A percentile compares a stretch with the other conserved stretches of the same genome.
phyloP scores from a whole-genome alignment of 2,113 vertebrate species.

The Athene cunicularia region DNA sequence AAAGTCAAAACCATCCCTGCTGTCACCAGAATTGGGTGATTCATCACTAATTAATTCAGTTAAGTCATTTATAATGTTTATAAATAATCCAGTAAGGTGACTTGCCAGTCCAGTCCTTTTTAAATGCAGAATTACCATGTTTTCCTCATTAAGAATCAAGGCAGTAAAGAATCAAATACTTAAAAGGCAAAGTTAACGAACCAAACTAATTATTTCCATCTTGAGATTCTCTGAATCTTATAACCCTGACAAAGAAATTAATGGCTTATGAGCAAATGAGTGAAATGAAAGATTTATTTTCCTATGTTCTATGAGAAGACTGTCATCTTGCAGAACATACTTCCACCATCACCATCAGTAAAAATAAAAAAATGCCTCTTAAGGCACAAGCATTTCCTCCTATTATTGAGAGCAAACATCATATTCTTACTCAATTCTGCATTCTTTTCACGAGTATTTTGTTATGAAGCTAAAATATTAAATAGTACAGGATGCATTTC shows the following conservation, averaged over 20 bases:
- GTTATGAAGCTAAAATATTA: not conserved
- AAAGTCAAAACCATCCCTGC: not conserved
- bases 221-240: not conserved
- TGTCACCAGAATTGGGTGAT: not conserved
- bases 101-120: not conserved
- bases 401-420: not conserved
- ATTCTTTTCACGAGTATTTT: not conserved
- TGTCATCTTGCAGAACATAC: not conserved
- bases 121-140: not conserved
- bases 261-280: not conserved
- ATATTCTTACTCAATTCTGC: not conserved
- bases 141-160: not conserved
- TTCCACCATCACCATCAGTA: not conserved
- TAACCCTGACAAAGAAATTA: not conserved
- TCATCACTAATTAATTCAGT: not conserved
- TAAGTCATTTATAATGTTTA: not conserved
- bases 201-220: not conserved
- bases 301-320: not conserved
- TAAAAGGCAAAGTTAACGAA: not conserved
- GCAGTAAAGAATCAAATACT: not conserved
- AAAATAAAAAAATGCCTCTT: not conserved
- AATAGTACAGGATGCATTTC: not conserved
- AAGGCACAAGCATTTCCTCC: constrained; percentile 7
- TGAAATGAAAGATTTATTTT: not conserved
- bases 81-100: not conserved